A percentile compares a stretch with the other conserved stretches of the same genome.
These are phyloP conservation scores for Cephus nigrinus DNA, from an alignment of 2,888 invertebrate species.

Conservation along the genomic window DNA sequence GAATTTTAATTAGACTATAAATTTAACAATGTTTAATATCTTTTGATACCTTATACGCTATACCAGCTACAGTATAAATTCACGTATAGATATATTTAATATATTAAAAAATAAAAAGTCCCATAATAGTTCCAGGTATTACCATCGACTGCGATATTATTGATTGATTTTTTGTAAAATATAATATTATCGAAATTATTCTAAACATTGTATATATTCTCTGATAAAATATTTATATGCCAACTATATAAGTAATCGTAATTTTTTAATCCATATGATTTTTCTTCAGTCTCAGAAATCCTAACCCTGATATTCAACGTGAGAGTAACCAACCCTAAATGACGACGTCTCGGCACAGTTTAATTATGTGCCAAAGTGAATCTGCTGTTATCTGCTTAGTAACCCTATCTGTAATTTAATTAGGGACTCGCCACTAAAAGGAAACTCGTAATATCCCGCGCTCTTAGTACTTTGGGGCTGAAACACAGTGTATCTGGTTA, in stretches of 20 bases:
- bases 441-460: not conserved
- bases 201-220: not conserved
- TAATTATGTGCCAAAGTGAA: not conserved
- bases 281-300: not conserved
- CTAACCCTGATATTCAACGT: not conserved
- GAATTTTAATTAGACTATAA: conserved; percentile 40
- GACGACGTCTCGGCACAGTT: not conserved
- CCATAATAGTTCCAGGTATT: too few species aligned
- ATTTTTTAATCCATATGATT: not conserved
- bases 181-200: not conserved
- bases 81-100: too few species aligned
- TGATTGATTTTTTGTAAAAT: not conserved
- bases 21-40: conserved; percentile 27
- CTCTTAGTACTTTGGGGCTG: not conserved
- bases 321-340: not conserved
- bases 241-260: not conserved
- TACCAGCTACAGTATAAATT: not conserved
- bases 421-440: not conserved
- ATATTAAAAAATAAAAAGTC: too few species aligned
- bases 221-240: not conserved
- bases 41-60: not conserved
- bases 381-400: not conserved
- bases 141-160: too few species aligned
- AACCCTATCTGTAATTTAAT: not conserved
- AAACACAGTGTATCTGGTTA: not conserved